Percentiles rank a stretch among this genome's conserved stretches.
Evolutionary conservation across 1,140 invertebrate species (phyloP).

Genomic region (Dreissena rostriformis): DNA sequence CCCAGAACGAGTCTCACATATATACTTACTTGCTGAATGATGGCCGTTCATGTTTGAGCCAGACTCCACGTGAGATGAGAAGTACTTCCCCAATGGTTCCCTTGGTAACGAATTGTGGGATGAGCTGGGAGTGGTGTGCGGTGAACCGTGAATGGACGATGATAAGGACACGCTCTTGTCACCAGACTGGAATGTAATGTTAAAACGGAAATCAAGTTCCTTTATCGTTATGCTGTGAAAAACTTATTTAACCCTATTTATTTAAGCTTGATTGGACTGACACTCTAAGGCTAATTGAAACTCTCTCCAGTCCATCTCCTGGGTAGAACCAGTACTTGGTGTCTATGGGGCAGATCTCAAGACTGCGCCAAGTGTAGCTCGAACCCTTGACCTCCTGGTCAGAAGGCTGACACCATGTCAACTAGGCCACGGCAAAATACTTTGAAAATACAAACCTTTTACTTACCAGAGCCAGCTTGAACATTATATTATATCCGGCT

Average conservation of each 20-base stretch:
- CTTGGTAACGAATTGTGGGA: conserved; percentile 69
- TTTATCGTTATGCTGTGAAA: not conserved
- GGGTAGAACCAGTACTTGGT: no score
- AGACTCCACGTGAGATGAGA: conserved; percentile 66
- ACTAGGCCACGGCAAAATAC: no score
- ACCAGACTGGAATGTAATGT: conserved; percentile 51
- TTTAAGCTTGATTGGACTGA: not conserved
- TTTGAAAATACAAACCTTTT: no score
- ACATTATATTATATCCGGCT: no score
- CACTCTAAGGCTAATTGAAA: not conserved
- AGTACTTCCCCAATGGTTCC: conserved; percentile 37
- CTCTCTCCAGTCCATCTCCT: not conserved
- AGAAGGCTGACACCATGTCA: no score
- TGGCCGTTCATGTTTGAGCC: conserved; percentile 74
- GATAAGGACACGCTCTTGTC: conserved; percentile 67
- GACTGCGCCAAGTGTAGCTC: no score
- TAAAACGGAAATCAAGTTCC: not conserved
- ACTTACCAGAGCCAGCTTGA: no score
- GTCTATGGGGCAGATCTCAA: no score
- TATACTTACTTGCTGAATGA: conserved; percentile 35
- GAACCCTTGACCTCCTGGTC: no score
- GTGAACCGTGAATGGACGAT: conserved; percentile 69
- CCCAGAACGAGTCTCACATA: not conserved
- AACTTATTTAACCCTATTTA: not conserved
- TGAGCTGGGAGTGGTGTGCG: conserved; percentile 74